Conservation (phyloP, 2,113 vertebrate species). For the Neomonachus schauinslandi region DNA sequence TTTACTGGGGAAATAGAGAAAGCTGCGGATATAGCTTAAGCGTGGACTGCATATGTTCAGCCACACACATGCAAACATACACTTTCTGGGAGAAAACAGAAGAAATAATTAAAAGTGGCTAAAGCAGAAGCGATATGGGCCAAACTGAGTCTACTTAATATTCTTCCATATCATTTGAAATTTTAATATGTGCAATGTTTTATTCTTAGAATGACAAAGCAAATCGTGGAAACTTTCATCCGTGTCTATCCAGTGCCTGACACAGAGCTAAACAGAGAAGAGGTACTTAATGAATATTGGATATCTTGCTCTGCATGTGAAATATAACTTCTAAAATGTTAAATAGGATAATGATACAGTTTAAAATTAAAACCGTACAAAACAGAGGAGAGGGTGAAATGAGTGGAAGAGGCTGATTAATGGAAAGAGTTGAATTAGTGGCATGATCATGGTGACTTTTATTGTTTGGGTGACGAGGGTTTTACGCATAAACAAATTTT, state of each 20-base stretch:
- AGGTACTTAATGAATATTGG: conserved; percentile 8
- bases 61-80: background rate
- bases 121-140: background rate
- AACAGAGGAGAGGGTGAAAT: background rate
- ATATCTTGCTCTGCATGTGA: background rate
- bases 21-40: background rate
- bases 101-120: background rate
- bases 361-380: conserved; percentile 28
- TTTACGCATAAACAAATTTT: conserved; percentile 67
- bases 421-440: background rate
- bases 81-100: background rate
- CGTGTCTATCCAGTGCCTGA: background rate
- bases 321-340: conserved; percentile 41
- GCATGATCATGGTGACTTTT: background rate
- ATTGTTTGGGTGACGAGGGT: conserved; percentile 33
- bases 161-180: background rate
- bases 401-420: background rate
- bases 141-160: background rate
- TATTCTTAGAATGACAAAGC: background rate
- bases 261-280: background rate
- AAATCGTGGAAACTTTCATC: background rate
- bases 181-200: background rate
- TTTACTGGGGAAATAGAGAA: background rate
- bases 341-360: background rate
- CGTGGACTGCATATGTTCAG: background rate